Evolutionary conservation across 2,113 vertebrate species (phyloP), one percentile per base, ranked within the genome.

Genomic region (Agelaius phoeniceus): DNA sequence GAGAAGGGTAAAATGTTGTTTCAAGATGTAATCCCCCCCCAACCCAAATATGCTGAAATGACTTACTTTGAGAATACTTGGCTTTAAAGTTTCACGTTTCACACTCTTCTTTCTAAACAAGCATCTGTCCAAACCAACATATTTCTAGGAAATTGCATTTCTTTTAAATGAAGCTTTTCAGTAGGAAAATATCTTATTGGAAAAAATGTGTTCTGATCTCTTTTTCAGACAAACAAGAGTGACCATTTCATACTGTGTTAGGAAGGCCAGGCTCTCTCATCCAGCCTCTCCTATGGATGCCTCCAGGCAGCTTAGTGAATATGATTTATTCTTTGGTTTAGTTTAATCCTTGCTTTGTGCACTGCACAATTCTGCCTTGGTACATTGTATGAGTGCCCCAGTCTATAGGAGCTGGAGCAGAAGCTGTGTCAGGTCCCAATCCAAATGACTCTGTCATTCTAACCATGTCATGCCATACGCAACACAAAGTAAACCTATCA

Each of bases 81-180:
- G 59, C 46, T 88, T 90, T 83, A 54, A 66, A 72, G 28, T 66
- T 80, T 48, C 6, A 14, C 13, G 7, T 88, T 95, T 96, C 75
- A 88, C n/a, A 30, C 67, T 92, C 61, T 58, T 67, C 66, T 79
- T 87, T 90, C 81, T 93, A 74, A 94, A 86, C 59, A 76, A 80
- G 11, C 16, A 43, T 71, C 55, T 67, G 43, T 84, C 75, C 55
- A 93, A 88, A 94, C 26, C 68, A 74, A 71, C 41, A 31, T 11
- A 90, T 74, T 96, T 96, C 75, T 92, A 95, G 75, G 92, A 94
- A 96, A 92, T 91, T 54, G 26, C 39, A 73, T 85, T 95, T 91
- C 46, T 75, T 87, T 69, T 61, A 87, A 90, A 91, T 61, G 16
- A 82, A 85, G 7, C 49, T 73, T 89, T 93, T 87, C 57, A 92